phyloP scores from a whole-genome alignment of 2,888 invertebrate species.

The Lycophotia porphyrea region DNA sequence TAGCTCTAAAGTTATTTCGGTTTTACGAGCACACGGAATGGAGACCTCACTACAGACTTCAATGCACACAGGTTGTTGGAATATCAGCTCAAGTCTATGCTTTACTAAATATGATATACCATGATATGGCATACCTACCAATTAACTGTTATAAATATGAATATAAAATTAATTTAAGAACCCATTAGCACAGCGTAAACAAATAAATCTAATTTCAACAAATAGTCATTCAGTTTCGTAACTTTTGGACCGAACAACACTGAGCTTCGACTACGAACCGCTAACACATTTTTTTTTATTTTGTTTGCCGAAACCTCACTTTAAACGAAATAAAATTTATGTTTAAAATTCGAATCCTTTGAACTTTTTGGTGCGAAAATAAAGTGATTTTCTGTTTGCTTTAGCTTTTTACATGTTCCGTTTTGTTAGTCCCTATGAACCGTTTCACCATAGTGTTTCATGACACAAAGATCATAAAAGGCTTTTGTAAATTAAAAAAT shows the following conservation, averaged over 20 bases:
- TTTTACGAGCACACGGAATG: slow-evolving; percentile 48
- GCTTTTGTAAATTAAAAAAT: slow-evolving; percentile 49
- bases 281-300: slow-evolving; percentile 39
- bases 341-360: slow-evolving; percentile 62
- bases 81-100: background rate
- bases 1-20: slow-evolving; percentile 50
- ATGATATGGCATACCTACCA: slow-evolving; percentile 12
- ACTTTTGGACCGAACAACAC: slow-evolving; percentile 33
- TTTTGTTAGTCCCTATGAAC: slow-evolving; percentile 48
- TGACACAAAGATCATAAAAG: slow-evolving; percentile 50
- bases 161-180: slow-evolving; percentile 43
- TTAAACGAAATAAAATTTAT: slow-evolving; percentile 50
- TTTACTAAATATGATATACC: slow-evolving; percentile 28
- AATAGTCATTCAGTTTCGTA: slow-evolving; percentile 42
- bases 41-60: slow-evolving; percentile 10
- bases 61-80: slow-evolving; percentile 13
- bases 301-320: slow-evolving; percentile 37
- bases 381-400: slow-evolving; percentile 51
- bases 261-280: slow-evolving; percentile 5
- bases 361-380: slow-evolving; percentile 60
- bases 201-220: slow-evolving; percentile 52
- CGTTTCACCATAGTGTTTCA: slow-evolving; percentile 45
- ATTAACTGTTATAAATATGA: slow-evolving; percentile 36
- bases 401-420: slow-evolving; percentile 40
- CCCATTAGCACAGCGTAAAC: slow-evolving; percentile 47